Conservation (phyloP, 2,113 vertebrate genomes). For the Rhodinocichla rosea region DNA sequence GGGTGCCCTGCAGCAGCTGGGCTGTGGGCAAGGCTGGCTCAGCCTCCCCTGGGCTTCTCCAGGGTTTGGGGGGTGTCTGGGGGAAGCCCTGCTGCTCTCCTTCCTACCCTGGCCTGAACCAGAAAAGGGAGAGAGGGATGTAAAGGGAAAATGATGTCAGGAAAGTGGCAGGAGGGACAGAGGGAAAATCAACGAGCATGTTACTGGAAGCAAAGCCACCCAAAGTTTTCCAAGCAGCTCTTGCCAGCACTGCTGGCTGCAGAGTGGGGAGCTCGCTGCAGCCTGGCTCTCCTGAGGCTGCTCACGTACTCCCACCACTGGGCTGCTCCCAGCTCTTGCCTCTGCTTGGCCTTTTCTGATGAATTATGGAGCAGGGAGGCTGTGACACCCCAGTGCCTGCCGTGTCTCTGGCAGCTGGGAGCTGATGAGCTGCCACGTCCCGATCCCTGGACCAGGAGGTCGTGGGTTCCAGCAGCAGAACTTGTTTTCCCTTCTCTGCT, state of each 20-base stretch:
- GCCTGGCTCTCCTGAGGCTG: neutral
- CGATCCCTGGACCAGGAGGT: neutral
- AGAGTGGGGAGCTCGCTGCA: rapidly evolving
- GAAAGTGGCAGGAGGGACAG: neutral
- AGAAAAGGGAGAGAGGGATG: neutral
- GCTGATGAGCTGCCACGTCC: neutral
- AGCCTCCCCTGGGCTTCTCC: neutral
- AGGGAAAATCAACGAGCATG: neutral
- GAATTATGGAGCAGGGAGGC: slow-evolving; percentile 14
- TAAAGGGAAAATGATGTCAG: neutral
- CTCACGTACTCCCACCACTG: neutral
- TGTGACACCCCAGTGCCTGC: neutral
- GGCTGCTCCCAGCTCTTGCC: neutral
- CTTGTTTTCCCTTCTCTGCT: slow-evolving; percentile 3
- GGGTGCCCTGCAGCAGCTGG: neutral
- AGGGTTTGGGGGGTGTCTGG: neutral
- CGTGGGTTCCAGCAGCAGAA: neutral
- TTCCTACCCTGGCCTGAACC: neutral
- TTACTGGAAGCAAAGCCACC: neutral
- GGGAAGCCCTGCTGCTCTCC: neutral
- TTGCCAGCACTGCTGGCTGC: neutral
- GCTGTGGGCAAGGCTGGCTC: neutral
- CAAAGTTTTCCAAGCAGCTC: neutral
- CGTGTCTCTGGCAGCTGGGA: neutral
- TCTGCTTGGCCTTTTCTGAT: neutral